Conservation (phyloP, 2,797 vertebrate species). For the Ispidina lecontei region DNA sequence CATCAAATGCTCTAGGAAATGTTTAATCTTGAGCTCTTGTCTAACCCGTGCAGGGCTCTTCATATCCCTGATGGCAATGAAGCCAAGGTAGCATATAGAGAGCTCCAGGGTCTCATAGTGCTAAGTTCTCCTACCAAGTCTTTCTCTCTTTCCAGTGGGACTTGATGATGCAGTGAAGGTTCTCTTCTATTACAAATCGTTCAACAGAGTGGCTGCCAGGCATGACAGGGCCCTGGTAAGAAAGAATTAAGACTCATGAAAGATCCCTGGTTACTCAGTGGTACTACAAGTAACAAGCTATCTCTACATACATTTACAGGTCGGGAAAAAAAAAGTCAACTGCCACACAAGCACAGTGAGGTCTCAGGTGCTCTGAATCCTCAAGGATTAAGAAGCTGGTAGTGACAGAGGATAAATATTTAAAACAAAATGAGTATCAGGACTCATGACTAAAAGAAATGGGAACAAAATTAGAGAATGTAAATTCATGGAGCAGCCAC, state of each 20-base stretch:
- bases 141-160: constrained; percentile 97
- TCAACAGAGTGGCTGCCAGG: constrained; percentile 97
- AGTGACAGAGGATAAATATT: too few relatives aligned
- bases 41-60: not conserved
- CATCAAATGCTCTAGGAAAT: not conserved
- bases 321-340: not conserved
- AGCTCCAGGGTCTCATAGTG: fast-evolving
- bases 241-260: not conserved
- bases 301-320: not conserved
- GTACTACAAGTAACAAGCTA: not conserved
- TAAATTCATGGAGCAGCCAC: too few relatives aligned
- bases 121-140: constrained; percentile 85
- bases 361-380: not conserved
- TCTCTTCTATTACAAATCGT: constrained; percentile 97
- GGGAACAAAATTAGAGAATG: too few relatives aligned
- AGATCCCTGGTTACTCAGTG: not conserved
- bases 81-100: not conserved
- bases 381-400: too few relatives aligned
- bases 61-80: not conserved
- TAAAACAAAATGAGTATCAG: too few relatives aligned
- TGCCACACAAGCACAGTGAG: not conserved
- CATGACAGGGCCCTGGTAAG: constrained; percentile 93
- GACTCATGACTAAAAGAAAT: too few relatives aligned
- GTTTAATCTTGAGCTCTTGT: not conserved
- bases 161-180: constrained; percentile 95